These are phyloP conservation scores for Enteromius anoplus DNA, from an alignment of 2,797 vertebrate genomes.

Conservation along the genomic window DNA sequence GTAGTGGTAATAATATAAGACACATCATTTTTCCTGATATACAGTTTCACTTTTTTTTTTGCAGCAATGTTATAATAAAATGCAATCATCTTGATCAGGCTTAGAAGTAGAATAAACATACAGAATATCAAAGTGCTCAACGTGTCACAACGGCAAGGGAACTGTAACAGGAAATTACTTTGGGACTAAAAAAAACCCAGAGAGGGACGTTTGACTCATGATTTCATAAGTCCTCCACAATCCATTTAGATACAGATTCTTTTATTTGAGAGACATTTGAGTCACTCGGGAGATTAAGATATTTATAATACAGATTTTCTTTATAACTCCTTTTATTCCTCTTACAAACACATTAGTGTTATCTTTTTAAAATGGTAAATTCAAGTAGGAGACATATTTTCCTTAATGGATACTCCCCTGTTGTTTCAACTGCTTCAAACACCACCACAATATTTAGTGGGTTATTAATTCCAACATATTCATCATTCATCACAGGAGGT, in stretches of 20 bases:
- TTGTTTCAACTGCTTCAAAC: conserved; percentile 11
- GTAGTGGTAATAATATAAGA: neutral
- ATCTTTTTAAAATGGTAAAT: conserved; percentile 28
- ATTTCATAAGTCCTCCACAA: conserved; percentile 1
- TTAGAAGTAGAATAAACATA: neutral
- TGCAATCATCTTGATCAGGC: neutral
- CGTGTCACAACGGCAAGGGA: neutral
- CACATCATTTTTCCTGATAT: neutral
- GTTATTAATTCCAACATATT: conserved; percentile 36
- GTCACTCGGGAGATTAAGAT: neutral
- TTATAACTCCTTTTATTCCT: neutral
- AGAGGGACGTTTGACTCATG: neutral
- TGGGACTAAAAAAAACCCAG: neutral
- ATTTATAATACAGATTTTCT: conserved; percentile 22
- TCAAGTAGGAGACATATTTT: conserved; percentile 20
- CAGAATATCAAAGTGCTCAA: neutral
- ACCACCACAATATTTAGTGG: conserved; percentile 17
- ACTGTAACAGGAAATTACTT: neutral
- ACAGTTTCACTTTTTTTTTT: neutral
- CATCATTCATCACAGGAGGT: conserved; percentile 31
- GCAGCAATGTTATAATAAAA: neutral
- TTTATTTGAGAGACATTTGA: conserved; percentile 13
- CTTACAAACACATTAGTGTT: conserved; percentile 25
- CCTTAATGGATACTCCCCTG: conserved; percentile 20
- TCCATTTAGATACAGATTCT: neutral